phyloP scores from a whole-genome alignment of 2,113 vertebrate genomes.

The Antechinus stuartii region DNA sequence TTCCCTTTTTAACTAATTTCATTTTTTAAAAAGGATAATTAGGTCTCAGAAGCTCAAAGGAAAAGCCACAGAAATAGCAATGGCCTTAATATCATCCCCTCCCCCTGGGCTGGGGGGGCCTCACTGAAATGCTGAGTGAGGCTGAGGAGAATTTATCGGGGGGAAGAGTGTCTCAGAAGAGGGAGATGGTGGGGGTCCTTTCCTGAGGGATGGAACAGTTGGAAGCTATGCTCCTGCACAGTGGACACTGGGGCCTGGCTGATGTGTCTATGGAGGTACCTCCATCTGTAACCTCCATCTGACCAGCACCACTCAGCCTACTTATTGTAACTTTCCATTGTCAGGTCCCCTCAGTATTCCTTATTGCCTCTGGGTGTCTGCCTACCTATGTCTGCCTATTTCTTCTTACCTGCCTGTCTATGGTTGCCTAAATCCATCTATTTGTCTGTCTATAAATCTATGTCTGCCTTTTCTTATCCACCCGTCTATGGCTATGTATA shows the following conservation, averaged over 20 bases:
- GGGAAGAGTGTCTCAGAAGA: not conserved
- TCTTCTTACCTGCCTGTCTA: not conserved
- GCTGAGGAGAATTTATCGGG: not conserved
- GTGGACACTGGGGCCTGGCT: not conserved
- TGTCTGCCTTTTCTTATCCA: not conserved
- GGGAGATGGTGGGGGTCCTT: not conserved
- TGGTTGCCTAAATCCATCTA: not conserved
- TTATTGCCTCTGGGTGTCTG: not conserved
- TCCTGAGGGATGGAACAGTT: not conserved
- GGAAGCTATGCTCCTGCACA: not conserved
- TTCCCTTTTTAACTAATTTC: not conserved
- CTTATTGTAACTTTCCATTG: not conserved
- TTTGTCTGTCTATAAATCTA: not conserved
- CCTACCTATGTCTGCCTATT: not conserved
- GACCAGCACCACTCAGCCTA: not conserved
- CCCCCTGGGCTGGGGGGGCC: not conserved
- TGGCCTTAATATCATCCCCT: not conserved
- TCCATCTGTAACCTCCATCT: not conserved
- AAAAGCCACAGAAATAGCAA: constrained; percentile 22
- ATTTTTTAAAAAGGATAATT: not conserved
- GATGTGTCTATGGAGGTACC: not conserved
- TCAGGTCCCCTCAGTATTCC: not conserved
- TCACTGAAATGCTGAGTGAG: not conserved
- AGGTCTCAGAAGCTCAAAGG: not conserved
- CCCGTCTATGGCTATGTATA: not conserved